Evolutionary conservation across 2,888 invertebrate genomes (phyloP).

Genomic region (Orchestes rusci): DNA sequence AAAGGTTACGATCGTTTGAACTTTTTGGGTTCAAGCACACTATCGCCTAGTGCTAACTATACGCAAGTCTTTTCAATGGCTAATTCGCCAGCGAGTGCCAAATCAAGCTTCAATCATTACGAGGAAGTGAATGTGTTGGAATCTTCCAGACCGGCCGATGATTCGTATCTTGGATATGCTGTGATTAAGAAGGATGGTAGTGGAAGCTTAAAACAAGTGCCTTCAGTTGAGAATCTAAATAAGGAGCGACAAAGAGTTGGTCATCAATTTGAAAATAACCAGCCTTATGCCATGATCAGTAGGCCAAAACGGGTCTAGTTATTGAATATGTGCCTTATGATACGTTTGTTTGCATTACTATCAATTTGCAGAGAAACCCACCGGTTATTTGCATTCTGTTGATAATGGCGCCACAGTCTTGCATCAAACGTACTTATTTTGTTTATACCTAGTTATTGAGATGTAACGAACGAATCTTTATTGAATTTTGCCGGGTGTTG

Average conservation of each 20-base stretch:
- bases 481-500: too few relatives aligned
- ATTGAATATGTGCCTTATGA: not conserved
- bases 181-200: conserved; percentile 64
- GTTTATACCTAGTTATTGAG: too few relatives aligned
- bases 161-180: conserved; percentile 74
- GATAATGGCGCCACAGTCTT: too few relatives aligned
- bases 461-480: too few relatives aligned
- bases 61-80: conserved; percentile 54
- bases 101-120: conserved; percentile 59
- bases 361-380: too few relatives aligned
- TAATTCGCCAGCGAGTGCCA: conserved; percentile 18
- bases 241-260: conserved; percentile 48
- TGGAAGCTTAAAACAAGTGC: conserved; percentile 31
- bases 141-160: conserved; percentile 66
- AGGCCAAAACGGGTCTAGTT: conserved; percentile 76
- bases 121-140: conserved; percentile 62
- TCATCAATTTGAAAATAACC: conserved; percentile 67
- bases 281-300: conserved; percentile 76
- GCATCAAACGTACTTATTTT: too few relatives aligned
- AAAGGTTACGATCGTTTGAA: conserved; percentile 73
- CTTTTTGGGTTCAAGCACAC: conserved; percentile 67
- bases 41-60: conserved; percentile 58
- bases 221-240: too few relatives aligned
- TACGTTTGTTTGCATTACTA: too few relatives aligned
- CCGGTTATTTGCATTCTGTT: too few relatives aligned